Evolutionary conservation across 1,140 invertebrate species (phyloP), one percentile per base, ranked within the genome.

Genomic region (Drosophila leontia): DNA sequence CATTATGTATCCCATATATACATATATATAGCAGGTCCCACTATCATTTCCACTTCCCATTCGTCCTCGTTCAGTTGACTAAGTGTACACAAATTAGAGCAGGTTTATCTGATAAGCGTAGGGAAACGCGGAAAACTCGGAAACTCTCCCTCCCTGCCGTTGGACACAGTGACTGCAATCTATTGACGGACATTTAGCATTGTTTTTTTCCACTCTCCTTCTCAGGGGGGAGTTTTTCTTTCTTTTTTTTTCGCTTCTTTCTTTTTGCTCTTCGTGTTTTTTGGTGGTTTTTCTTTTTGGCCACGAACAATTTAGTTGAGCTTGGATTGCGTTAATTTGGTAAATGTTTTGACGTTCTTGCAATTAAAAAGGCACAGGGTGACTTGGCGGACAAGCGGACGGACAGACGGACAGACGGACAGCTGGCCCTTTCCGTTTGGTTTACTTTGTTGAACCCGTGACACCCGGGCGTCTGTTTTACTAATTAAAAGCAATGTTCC

Each of bases 41-140:
- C 67, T 67, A 59, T 58, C 45, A 47, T 67, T 62, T 57, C 74
- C 59, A 29, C 23, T 58, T 68, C 12, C 42, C 67, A 68, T 68
- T 75, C 42, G 58, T 47, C 37, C 51, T 59, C 70, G 62, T 77
- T 82, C 71, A 63, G 58, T 47, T 68, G 71, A 71, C 78, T 69
- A 91, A 91, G 86, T 86, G 86, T 90, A 91, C 86, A 90, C 86
- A 91, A 91, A 91, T 91, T 91, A 91, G 86, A 82, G 82, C 83
- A 91, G 79, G 82, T 85, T 91, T 91, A 91, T 90, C 86, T 86
- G 86, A 91, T 91, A 74, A 82, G 67, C 72, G 65, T 62, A 70
- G 80, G 69, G 68, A 69, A 32, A 29, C 26, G 26, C 26, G 26
- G 26, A 29, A 29, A 29, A 29, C 26, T 29, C 75, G 80, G 69